Evolutionary conservation across 2,888 invertebrate species (phyloP), one percentile per base, ranked within the genome.

Genomic region (Melieria crassipennis): DNA sequence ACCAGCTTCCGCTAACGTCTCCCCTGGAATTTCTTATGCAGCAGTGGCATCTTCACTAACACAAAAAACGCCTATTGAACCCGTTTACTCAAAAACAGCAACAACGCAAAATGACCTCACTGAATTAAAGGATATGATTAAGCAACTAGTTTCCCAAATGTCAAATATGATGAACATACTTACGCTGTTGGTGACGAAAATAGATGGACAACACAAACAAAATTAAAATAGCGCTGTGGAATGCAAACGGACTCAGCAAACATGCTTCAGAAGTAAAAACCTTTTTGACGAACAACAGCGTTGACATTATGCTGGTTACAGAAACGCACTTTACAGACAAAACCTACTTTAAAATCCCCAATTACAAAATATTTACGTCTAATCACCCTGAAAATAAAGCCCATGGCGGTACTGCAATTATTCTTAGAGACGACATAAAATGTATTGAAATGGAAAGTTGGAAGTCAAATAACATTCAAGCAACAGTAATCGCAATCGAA

Each of bases 261-360:
- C 30, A 63, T 7, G 42, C 50, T 9, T 50, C 6, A n/a, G 63
- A 63, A 47, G 43, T 50, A 48, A 42, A 63, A 63, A 30, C 50
- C 30, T 50, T 63, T 63, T 63, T 63, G 42, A 48, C 48, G 7
- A 45, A 55, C 3, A 65, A 63, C 7, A 50, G 30, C 7, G 16
- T 55, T 55, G 48, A 63, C 42, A 50, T 63, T 42, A 50, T 63
- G 63, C 42, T 63, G 11, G 7, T 50, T 30, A 50, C 63, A 63
- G 63, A 63, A 63, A 63, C 63, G 3, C 63, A 63, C 7, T 63
- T 63, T 10, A 50, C 48, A 63, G 13, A 48, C 30, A 50, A 47
- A 46, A 10, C 42, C 5, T 62, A 16, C n/a, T 43, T 62, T 62
- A 13, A 13, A 47, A 62, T 46, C 7, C 7, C 6, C 11, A 46